phyloP scores from a whole-genome alignment of 1,140 invertebrate species.

The Drosophila pallidifrons region DNA sequence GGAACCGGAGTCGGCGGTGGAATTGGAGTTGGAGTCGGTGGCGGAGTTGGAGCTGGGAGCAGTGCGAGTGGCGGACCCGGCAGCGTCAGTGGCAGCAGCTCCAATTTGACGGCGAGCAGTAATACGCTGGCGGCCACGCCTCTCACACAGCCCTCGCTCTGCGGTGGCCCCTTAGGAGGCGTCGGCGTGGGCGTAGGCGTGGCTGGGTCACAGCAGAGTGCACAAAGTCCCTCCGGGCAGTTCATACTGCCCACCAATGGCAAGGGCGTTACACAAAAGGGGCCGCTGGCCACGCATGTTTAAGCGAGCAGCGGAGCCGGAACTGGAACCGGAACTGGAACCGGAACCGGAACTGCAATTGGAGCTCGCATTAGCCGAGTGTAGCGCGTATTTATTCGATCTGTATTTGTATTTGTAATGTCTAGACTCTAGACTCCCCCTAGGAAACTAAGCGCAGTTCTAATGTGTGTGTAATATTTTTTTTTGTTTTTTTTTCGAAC shows the following conservation, averaged over 20 bases:
- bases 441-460: constrained; percentile 36
- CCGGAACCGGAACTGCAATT: neutral
- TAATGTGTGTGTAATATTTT: constrained; percentile 31
- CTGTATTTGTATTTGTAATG: constrained; percentile 41
- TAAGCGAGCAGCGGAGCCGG: constrained; percentile 47
- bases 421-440: constrained; percentile 24
- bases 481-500: constrained; percentile 42
- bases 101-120: constrained; percentile 81
- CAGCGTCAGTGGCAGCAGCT: constrained; percentile 81
- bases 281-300: constrained; percentile 82
- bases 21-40: constrained; percentile 8
- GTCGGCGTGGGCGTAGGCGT: constrained; percentile 25
- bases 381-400: constrained; percentile 49
- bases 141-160: constrained; percentile 46
- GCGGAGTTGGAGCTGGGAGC: constrained; percentile 12
- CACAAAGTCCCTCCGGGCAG: constrained; percentile 84
- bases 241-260: constrained; percentile 84
- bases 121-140: constrained; percentile 82
- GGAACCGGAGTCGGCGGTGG: constrained; percentile 12
- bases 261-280: constrained; percentile 78
- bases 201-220: constrained; percentile 44
- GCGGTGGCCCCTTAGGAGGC: constrained; percentile 33
- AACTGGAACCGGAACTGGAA: constrained; percentile 9
- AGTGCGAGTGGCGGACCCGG: constrained; percentile 46
- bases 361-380: neutral